Conservation (phyloP, 1,140 invertebrate species). For the Galendromus occidentalis region DNA sequence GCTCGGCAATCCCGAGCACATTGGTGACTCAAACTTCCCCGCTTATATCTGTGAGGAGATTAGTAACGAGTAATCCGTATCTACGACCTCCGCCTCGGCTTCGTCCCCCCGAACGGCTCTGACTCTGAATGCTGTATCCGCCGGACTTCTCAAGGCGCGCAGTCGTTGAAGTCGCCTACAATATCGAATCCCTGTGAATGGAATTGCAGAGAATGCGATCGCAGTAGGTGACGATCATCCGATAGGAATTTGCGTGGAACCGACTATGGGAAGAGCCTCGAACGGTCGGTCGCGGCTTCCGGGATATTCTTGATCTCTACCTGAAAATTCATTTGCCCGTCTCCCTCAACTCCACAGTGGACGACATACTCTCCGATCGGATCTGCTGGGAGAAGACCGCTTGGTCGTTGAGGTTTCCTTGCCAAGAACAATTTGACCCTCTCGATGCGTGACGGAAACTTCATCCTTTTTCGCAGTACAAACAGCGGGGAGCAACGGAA, state of each 20-base stretch:
- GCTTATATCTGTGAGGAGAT: not conserved
- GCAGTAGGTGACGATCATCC: too few species aligned
- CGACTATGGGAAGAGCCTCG: too few species aligned
- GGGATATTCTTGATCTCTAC: too few species aligned
- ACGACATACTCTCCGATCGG: not conserved
- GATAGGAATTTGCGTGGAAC: too few species aligned
- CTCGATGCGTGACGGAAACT: slow-evolving; percentile 7
- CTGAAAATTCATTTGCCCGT: not conserved
- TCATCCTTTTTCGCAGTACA: not conserved
- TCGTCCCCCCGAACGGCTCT: not conserved
- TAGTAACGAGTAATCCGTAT: slow-evolving; percentile 1
- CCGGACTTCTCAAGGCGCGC: not conserved
- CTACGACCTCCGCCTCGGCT: not conserved
- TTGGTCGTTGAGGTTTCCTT: not conserved
- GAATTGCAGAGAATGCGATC: too few species aligned
- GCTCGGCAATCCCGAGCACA: too few species aligned
- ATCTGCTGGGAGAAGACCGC: not conserved
- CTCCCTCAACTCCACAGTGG: not conserved
- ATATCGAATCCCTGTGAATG: too few species aligned
- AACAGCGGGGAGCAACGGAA: too few species aligned
- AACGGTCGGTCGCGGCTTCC: too few species aligned
- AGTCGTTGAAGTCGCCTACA: not conserved
- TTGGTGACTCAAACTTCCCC: too few species aligned
- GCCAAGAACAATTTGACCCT: not conserved
- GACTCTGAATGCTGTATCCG: not conserved